phyloP scores from a whole-genome alignment of 92 coral and sea anemone species.

The Montipora capitata region DNA sequence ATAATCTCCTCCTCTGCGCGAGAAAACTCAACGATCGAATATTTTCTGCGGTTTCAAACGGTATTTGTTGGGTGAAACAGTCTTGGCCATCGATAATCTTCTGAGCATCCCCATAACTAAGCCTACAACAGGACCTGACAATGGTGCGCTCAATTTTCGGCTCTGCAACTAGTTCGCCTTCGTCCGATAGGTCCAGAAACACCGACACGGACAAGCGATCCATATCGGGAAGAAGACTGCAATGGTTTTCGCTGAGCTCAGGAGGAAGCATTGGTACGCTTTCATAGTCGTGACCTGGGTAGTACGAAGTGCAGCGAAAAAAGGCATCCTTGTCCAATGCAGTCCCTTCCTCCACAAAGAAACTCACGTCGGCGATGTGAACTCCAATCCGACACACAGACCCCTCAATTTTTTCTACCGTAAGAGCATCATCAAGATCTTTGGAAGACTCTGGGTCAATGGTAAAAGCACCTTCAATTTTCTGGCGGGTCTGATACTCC shows the following conservation, averaged over 20 bases:
- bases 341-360: slow-evolving; percentile 76
- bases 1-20: slow-evolving; percentile 20
- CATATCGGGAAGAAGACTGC: slow-evolving; percentile 78
- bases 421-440: slow-evolving; percentile 91
- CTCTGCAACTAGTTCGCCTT: slow-evolving; percentile 55
- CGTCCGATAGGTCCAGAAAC: slow-evolving; percentile 40
- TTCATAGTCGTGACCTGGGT: slow-evolving; percentile 65
- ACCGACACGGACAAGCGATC: slow-evolving; percentile 76
- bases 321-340: slow-evolving; percentile 76
- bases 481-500: slow-evolving; percentile 47
- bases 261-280: slow-evolving; percentile 85
- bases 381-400: slow-evolving; percentile 60
- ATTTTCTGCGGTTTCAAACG: slow-evolving; percentile 30
- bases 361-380: slow-evolving; percentile 86
- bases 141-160: slow-evolving; percentile 68
- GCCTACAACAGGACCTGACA: slow-evolving; percentile 71
- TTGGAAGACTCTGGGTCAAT: slow-evolving; percentile 77
- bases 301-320: slow-evolving; percentile 75
- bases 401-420: slow-evolving; percentile 40
- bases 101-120: slow-evolving; percentile 74
- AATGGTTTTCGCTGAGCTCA: slow-evolving; percentile 73
- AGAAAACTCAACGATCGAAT: slow-evolving; percentile 41
- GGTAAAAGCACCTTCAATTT: slow-evolving; percentile 70
- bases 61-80: background rate
- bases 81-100: slow-evolving; percentile 48